Evolutionary conservation across 2,888 invertebrate species (phyloP).

Genomic region (Gryllus longicercus): DNA sequence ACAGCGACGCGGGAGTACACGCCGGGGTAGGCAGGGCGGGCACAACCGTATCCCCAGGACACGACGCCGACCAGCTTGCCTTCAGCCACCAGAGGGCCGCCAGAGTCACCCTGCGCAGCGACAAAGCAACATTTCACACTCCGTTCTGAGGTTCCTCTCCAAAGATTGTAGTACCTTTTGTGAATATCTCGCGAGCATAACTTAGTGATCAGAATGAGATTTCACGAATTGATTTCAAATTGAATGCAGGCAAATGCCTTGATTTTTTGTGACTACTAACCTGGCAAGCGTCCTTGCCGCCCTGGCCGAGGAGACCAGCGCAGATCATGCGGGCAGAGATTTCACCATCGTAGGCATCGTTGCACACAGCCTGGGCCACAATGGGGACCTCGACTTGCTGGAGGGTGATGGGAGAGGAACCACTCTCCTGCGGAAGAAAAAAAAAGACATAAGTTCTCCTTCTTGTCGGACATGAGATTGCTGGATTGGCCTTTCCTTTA

Average conservation of each 20-base stretch:
- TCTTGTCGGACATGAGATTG: no score
- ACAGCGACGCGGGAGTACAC: conserved; percentile 78
- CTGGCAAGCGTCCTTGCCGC: conserved; percentile 41
- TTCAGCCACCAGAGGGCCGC: conserved; percentile 26
- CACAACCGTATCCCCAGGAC: conserved; percentile 75
- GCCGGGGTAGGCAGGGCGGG: conserved; percentile 68
- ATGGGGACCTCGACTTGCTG: conserved; percentile 27
- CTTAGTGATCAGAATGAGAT: no score
- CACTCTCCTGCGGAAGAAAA: not conserved
- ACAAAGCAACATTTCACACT: not conserved
- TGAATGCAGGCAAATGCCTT: not conserved
- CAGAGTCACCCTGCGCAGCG: conserved; percentile 28
- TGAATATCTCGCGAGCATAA: no score
- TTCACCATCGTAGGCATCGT: conserved; percentile 31
- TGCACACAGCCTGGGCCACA: conserved; percentile 24
- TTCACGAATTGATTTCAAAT: not conserved
- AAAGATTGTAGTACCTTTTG: no score
- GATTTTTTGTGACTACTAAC: conserved; percentile 28
- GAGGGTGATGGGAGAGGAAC: not conserved
- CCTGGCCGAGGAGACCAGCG: conserved; percentile 38
- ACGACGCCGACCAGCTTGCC: conserved; percentile 58
- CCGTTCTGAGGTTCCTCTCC: not conserved
- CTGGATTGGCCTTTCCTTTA: no score
- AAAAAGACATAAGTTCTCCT: not conserved
- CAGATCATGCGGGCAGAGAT: conserved; percentile 40